A percentile compares a stretch with the other conserved stretches of the same genome.
These are phyloP conservation scores for Sarcophaga variegata DNA, from an alignment of 2,888 invertebrate species.

Conservation along the genomic window DNA sequence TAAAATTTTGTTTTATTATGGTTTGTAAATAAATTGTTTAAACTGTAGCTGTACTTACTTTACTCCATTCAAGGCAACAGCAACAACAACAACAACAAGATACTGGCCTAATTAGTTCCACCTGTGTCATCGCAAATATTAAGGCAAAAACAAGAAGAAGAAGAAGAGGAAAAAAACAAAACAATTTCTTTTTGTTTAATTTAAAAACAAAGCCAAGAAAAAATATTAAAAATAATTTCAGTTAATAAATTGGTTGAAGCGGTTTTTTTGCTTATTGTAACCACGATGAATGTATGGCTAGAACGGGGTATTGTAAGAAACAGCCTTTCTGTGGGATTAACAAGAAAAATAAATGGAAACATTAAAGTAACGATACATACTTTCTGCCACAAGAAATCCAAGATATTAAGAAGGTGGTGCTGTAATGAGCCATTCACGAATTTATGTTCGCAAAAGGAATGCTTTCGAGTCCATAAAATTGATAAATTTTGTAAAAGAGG, in stretches of 20 bases:
- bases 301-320: not conserved
- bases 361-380: not conserved
- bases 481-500: conserved; percentile 62
- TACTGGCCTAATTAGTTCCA: conserved; percentile 72
- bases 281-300: no score
- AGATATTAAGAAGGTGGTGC: not conserved
- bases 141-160: not conserved
- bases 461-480: conserved; percentile 48
- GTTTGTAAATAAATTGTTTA: conserved; percentile 16
- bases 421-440: not conserved
- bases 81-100: not conserved
- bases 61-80: no score
- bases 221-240: conserved; percentile 34
- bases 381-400: not conserved
- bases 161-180: not conserved
- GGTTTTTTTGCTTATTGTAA: no score
- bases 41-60: not conserved
- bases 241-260: no score
- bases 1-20: conserved; percentile 26
- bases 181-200: conserved; percentile 55
- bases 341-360: conserved; percentile 13
- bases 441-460: not conserved
- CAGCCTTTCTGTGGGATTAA: not conserved
- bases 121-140: conserved; percentile 72
- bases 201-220: conserved; percentile 37